Evolutionary conservation across 2,888 invertebrate species (phyloP).

Genomic region (Gymnoscelis rufifasciata): DNA sequence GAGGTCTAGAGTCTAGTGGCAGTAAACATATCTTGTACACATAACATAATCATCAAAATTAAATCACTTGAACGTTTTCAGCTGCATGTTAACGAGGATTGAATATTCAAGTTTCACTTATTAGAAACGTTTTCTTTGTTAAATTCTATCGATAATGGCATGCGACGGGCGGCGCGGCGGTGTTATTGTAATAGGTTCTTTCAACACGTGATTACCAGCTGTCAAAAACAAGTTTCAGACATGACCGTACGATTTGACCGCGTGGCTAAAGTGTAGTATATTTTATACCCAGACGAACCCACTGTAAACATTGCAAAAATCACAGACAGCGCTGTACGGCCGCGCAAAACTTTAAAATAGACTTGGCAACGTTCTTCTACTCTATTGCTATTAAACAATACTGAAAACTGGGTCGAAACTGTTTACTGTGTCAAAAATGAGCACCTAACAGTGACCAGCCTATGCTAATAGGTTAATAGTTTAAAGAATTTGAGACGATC

Average conservation of each 20-base stretch:
- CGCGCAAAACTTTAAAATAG: conserved; percentile 72
- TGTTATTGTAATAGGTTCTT: not conserved
- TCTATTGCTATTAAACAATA: conserved; percentile 56
- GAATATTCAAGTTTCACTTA: too few species aligned
- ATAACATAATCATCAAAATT: too few species aligned
- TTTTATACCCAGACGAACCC: not conserved
- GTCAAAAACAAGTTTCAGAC: conserved; percentile 2
- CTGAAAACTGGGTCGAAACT: conserved; percentile 70
- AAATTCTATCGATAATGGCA: too few species aligned
- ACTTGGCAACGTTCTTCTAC: conserved; percentile 65
- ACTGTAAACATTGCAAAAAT: conserved; percentile 68
- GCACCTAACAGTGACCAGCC: conserved; percentile 22
- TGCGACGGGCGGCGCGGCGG: too few species aligned
- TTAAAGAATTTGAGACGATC: not conserved
- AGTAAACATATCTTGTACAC: too few species aligned
- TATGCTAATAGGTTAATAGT: not conserved
- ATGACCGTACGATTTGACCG: conserved; percentile 2
- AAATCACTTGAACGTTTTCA: too few species aligned
- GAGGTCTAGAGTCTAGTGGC: too few species aligned
- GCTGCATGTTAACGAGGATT: too few species aligned
- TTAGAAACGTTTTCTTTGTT: too few species aligned
- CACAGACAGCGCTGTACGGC: conserved; percentile 51
- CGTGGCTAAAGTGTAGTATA: not conserved
- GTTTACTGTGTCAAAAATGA: conserved; percentile 69
- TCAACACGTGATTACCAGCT: conserved; percentile 1